phyloP scores from a whole-genome alignment of 2,888 invertebrate genomes.

The Oithona nana region DNA sequence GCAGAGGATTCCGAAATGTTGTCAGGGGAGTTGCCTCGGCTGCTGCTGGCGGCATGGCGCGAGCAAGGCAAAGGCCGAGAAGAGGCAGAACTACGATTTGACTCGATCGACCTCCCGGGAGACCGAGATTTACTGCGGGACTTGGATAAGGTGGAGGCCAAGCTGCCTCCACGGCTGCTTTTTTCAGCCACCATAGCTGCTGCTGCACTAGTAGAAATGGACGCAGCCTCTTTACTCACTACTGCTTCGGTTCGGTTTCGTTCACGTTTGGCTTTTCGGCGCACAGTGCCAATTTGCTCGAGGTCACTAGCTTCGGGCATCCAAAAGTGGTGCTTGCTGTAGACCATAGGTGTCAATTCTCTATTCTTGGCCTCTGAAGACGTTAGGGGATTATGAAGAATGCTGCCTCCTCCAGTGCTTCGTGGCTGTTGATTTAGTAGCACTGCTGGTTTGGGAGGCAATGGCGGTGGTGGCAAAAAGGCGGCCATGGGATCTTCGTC shows the following conservation, averaged over 20 bases:
- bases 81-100: neutral
- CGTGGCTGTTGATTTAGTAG: neutral
- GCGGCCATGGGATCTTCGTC: neutral
- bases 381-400: neutral
- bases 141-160: neutral
- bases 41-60: neutral
- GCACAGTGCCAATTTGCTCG: neutral
- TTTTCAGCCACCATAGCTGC: too few relatives aligned
- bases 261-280: conserved; percentile 12
- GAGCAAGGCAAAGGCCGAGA: neutral
- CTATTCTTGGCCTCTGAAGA: neutral
- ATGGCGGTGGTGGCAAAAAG: neutral
- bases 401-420: neutral
- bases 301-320: neutral
- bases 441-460: neutral
- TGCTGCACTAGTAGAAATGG: neutral
- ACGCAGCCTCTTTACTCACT: neutral
- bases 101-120: neutral
- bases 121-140: conserved; percentile 5
- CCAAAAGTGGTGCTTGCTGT: too few relatives aligned
- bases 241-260: neutral
- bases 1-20: conserved; percentile 15
- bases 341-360: neutral
- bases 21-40: conserved; percentile 8
- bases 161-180: neutral